Conservation (phyloP, 2,113 vertebrate species). For the Elephantulus edwardii region DNA sequence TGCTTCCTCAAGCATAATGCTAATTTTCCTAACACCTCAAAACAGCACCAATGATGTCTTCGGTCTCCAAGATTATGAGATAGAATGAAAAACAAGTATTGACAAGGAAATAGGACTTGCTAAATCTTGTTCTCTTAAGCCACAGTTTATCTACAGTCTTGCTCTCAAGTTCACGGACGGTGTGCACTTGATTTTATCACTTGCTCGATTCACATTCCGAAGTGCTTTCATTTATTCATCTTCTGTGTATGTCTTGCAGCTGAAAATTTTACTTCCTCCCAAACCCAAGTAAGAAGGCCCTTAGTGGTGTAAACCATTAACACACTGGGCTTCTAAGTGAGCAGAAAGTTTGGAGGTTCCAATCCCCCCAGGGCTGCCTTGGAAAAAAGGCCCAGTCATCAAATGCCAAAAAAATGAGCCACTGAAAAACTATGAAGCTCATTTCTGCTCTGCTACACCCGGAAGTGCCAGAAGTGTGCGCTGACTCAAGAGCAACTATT, state of each 20-base stretch:
- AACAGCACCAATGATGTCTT: neutral
- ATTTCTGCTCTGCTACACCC: neutral
- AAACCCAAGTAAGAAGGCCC: neutral
- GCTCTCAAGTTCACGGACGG: conserved; percentile 12
- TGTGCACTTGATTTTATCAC: neutral
- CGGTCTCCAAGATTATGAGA: neutral
- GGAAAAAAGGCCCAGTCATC: neutral
- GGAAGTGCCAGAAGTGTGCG: neutral
- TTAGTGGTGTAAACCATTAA: neutral
- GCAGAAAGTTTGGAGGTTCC: too few relatives aligned
- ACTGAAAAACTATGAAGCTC: neutral
- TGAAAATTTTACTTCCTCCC: neutral
- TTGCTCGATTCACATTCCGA: neutral
- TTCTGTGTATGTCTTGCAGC: neutral
- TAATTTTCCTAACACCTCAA: neutral
- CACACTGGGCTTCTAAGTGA: neutral
- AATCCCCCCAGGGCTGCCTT: neutral
- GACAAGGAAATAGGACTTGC: conserved; percentile 4
- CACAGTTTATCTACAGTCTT: neutral
- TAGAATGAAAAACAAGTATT: neutral
- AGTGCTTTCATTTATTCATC: neutral
- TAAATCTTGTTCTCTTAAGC: neutral
- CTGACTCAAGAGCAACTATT: neutral
- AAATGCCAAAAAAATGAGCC: neutral
- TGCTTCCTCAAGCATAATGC: neutral